Conservation (phyloP, 2,113 vertebrate species). For the Myotis lucifugus region DNA sequence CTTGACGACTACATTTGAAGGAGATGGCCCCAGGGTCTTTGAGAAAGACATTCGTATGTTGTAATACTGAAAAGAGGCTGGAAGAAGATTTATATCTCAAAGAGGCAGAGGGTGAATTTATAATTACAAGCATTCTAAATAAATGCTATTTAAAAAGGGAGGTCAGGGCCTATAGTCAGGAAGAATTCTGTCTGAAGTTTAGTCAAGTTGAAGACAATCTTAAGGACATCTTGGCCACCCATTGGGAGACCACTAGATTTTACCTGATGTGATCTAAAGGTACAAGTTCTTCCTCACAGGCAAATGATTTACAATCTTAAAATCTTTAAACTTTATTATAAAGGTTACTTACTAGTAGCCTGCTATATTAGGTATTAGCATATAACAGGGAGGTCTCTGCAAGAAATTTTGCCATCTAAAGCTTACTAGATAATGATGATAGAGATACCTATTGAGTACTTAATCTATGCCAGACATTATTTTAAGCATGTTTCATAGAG, state of each 20-base stretch:
- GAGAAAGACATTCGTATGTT: background rate
- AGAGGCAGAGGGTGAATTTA: background rate
- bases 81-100: conserved; percentile 24
- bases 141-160: background rate
- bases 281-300: background rate
- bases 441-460: background rate
- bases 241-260: background rate
- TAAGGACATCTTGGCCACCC: background rate
- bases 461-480: background rate
- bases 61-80: background rate
- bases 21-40: background rate
- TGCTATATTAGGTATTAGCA: background rate
- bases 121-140: background rate
- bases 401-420: background rate
- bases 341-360: background rate
- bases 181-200: background rate
- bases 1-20: background rate
- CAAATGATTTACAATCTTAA: background rate
- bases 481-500: background rate
- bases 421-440: background rate
- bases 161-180: background rate
- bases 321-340: background rate
- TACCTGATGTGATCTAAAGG: background rate
- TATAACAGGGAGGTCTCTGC: background rate
- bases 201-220: background rate